Base-by-base conservation (phyloP, 2,113 vertebrate genomes). In the Martes martes region DNA sequence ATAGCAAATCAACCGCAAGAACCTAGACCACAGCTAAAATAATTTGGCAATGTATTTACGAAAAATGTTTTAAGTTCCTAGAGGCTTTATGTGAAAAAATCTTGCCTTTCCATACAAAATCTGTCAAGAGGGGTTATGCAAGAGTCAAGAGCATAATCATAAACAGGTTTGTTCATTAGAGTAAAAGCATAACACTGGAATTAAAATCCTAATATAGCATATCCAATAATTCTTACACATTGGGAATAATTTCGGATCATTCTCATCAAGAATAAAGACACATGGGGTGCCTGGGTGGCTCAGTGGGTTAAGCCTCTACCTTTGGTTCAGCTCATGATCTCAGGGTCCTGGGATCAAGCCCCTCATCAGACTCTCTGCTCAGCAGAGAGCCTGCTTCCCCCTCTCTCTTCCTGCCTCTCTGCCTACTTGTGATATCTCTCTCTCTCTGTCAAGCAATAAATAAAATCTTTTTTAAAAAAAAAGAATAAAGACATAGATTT, bases 161-260 rank as follows among this genome's bases (percentile, higher is more conserved):
- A 94, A 97, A 94, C 47, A 82, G 24, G 28, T 92, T 87, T 96
- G 24, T 61, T 97, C 90, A 90, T 95, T 94, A 95, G 4, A 45
- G 28, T 90, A 90, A 95, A 97, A 84, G 57, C 36, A 31, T 36
- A 96, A 95, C 50, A 88, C 0, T 92, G 76, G 47, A 92, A 96
- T 78, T 92, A 91, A 96, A 97, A 86, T n/a, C 13, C 33, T 95
- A 97, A 97, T 65, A 95, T 39, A 91, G 79, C 28, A 80, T 90
- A 94, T 26, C 57, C 84, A 92, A 83, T 90, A 90, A 84, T 71
- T 67, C 33, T 90, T 86, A 88, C 33, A 92, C 18, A 84, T 8
- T 95, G 89, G 21, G 42, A 94, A 96, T 85, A 96, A 96, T 93
- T 96, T 97, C 67, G 91, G 42, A 85, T 90, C 31, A 81, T 89